Percentiles rank a stretch among this genome's conserved stretches.
Conservation (phyloP, 2,797 vertebrate species). For the Sebastolobus altivelis region DNA sequence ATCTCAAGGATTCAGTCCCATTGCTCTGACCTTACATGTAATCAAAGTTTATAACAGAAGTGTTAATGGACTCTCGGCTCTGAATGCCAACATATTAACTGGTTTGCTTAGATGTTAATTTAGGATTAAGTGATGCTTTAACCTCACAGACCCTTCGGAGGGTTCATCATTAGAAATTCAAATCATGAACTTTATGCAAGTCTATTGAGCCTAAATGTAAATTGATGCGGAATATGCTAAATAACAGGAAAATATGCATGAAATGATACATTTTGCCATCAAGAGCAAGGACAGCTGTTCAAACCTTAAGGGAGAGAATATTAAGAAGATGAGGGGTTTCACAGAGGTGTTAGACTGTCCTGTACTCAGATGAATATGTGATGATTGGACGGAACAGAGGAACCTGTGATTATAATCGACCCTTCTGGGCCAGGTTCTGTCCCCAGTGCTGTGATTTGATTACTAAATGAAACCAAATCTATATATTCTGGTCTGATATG, state of each 20-base stretch:
- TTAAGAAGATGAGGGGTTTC: slow-evolving; percentile 47
- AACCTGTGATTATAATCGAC: slow-evolving; percentile 55
- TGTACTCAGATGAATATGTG: slow-evolving; percentile 51
- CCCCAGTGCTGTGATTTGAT: slow-evolving; percentile 28
- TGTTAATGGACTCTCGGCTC: slow-evolving; percentile 13
- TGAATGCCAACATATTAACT: slow-evolving; percentile 43
- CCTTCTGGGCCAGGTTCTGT: slow-evolving; percentile 33
- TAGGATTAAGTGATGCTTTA: slow-evolving; percentile 4
- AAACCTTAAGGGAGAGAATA: slow-evolving; percentile 52
- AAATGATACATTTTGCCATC: slow-evolving; percentile 18
- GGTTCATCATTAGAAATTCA: slow-evolving; percentile 3
- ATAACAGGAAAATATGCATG: slow-evolving; percentile 5
- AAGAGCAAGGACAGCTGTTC: slow-evolving; percentile 55
- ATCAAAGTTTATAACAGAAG: slow-evolving; percentile 13
- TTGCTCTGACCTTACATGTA: slow-evolving; percentile 43
- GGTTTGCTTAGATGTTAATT: not conserved
- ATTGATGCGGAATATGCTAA: not conserved
- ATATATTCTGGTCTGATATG: not conserved
- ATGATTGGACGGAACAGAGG: slow-evolving; percentile 51
- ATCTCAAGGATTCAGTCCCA: slow-evolving; percentile 16
- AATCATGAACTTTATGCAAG: slow-evolving; percentile 9
- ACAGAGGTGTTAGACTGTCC: slow-evolving; percentile 39
- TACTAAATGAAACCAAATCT: not conserved
- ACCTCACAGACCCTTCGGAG: not conserved
- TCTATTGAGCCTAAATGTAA: not conserved